These are phyloP conservation scores for Leuciscus waleckii DNA, from an alignment of 2,797 vertebrate genomes.

Conservation along the genomic window DNA sequence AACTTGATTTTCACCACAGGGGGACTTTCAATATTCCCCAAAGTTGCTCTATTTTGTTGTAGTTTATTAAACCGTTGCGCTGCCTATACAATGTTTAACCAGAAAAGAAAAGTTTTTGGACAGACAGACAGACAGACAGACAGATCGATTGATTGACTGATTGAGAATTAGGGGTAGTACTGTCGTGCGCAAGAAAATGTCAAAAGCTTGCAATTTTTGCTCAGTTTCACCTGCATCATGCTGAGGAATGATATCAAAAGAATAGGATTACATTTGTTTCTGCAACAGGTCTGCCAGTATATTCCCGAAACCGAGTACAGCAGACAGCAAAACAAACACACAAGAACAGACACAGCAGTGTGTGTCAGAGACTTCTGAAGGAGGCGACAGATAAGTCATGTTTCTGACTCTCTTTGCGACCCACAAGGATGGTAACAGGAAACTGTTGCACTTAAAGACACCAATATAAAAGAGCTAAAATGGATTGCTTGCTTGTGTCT, in stretches of 20 bases:
- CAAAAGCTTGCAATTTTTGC: slow-evolving; percentile 9
- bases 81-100: too few species aligned
- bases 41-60: too few species aligned
- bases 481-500: background rate
- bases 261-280: slow-evolving; percentile 13
- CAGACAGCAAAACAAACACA: slow-evolving; percentile 23
- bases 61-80: too few species aligned
- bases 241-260: background rate
- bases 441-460: slow-evolving; percentile 16
- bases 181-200: background rate
- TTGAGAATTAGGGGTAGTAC: background rate
- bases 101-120: too few species aligned
- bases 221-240: background rate
- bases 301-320: slow-evolving; percentile 1
- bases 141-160: background rate
- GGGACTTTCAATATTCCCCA: too few species aligned
- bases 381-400: slow-evolving; percentile 45
- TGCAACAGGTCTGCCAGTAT: slow-evolving; percentile 9
- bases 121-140: too few species aligned
- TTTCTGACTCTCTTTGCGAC: slow-evolving; percentile 48
- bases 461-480: slow-evolving; percentile 15
- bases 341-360: background rate
- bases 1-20: too few species aligned
- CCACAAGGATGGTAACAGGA: slow-evolving; percentile 10
- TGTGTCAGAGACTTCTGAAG: slow-evolving; percentile 34